phyloP scores from a whole-genome alignment of 2,113 vertebrate species.

The Blennius ocellaris region DNA sequence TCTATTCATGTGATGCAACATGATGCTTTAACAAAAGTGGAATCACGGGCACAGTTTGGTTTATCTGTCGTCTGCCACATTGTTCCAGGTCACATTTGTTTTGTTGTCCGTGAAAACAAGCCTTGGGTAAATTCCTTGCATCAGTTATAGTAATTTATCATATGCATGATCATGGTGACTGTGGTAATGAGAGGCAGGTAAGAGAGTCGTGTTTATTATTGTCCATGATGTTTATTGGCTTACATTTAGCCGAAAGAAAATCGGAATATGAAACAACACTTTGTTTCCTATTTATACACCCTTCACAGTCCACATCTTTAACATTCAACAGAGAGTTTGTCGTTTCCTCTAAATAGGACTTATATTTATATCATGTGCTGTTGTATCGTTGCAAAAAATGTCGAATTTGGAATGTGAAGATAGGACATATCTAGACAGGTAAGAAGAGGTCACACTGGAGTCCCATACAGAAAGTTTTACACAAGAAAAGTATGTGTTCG shows the following conservation, averaged over 20 bases:
- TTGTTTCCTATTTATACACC: constrained; percentile 17
- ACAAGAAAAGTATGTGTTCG: constrained; percentile 25
- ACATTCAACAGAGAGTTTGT: constrained; percentile 39
- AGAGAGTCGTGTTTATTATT: constrained; percentile 22
- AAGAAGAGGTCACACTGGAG: constrained; percentile 14
- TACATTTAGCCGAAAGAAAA: constrained; percentile 15
- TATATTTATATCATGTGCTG: constrained; percentile 72
- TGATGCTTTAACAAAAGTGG: constrained; percentile 44
- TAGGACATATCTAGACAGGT: constrained; percentile 51
- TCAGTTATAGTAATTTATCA: constrained; percentile 31
- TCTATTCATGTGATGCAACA: constrained; percentile 65
- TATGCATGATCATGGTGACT: constrained; percentile 48
- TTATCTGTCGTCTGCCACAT: constrained; percentile 28
- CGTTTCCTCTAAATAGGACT: constrained; percentile 49
- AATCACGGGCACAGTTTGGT: constrained; percentile 32
- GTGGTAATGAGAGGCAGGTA: constrained; percentile 26
- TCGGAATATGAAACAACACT: neutral
- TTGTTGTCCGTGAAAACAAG: constrained; percentile 26
- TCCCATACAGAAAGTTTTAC: constrained; percentile 22
- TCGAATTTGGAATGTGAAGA: constrained; percentile 79
- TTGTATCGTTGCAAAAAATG: constrained; percentile 70
- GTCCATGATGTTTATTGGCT: constrained; percentile 19
- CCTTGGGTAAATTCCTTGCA: constrained; percentile 20
- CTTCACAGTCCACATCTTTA: constrained; percentile 16
- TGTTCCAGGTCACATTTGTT: constrained; percentile 19